phyloP scores from a whole-genome alignment of 2,797 vertebrate species.

The Siniperca obscura region DNA sequence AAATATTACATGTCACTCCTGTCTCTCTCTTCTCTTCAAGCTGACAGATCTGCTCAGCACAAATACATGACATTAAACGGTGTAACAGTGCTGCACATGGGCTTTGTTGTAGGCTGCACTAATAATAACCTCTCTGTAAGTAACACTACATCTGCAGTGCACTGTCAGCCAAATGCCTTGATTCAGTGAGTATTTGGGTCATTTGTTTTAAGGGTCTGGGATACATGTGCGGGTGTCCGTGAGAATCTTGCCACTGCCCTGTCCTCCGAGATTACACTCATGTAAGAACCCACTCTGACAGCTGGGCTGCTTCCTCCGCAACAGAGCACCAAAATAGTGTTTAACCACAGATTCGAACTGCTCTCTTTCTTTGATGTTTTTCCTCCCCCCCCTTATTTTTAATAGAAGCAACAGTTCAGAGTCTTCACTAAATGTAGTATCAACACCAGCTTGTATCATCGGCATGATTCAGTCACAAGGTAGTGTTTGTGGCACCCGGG shows the following conservation, averaged over 20 bases:
- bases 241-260: slow-evolving; percentile 72
- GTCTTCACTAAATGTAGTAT: neutral
- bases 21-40: neutral
- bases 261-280: slow-evolving; percentile 76
- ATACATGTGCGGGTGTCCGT: slow-evolving; percentile 75
- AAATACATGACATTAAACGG: slow-evolving; percentile 43
- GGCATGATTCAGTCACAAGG: slow-evolving; percentile 15
- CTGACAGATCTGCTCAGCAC: slow-evolving; percentile 37
- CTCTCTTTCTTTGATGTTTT: neutral
- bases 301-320: slow-evolving; percentile 66
- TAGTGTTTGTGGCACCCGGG: slow-evolving; percentile 14
- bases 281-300: slow-evolving; percentile 66
- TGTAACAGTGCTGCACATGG: slow-evolving; percentile 46
- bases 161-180: slow-evolving; percentile 60
- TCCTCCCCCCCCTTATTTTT: neutral
- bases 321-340: slow-evolving; percentile 55
- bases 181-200: slow-evolving; percentile 81
- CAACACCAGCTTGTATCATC: slow-evolving; percentile 12
- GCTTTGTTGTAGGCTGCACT: slow-evolving; percentile 48
- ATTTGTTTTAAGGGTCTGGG: slow-evolving; percentile 78
- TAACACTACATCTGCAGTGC: slow-evolving; percentile 64
- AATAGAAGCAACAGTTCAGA: slow-evolving; percentile 9
- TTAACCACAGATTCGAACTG: slow-evolving; percentile 34
- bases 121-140: slow-evolving; percentile 63
- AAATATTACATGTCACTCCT: slow-evolving; percentile 38